Conservation (phyloP, 2,113 vertebrate genomes). For the Hippocampus mohnikei region DNA sequence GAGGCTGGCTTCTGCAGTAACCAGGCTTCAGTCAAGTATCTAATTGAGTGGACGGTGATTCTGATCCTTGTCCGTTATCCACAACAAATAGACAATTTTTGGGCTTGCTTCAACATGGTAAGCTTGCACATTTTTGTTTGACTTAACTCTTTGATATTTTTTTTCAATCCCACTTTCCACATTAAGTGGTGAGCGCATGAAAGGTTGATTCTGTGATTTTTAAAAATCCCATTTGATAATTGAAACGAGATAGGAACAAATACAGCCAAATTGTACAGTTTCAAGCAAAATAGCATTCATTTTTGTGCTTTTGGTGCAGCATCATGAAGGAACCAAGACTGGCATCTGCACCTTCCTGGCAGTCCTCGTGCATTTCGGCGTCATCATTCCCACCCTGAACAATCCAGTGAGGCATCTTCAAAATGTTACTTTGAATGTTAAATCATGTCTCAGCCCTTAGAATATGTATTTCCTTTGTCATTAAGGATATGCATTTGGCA, state of each 20-base stretch:
- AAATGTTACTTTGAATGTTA: background rate
- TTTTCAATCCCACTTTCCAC: background rate
- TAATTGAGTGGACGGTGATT: conserved; percentile 89
- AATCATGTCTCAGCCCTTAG: background rate
- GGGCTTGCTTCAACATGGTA: conserved; percentile 84
- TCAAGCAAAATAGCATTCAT: background rate
- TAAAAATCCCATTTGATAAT: background rate
- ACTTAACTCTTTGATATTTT: background rate
- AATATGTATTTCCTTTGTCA: background rate
- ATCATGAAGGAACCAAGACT: conserved; percentile 86
- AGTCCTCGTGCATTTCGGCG: conserved; percentile 82
- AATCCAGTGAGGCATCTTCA: conserved; percentile 70
- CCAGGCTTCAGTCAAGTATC: conserved; percentile 94
- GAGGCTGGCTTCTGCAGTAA: conserved; percentile 85
- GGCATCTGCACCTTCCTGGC: conserved; percentile 90
- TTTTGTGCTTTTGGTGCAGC: conserved; percentile 65
- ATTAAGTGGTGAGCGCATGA: background rate
- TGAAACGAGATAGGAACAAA: background rate
- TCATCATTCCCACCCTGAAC: conserved; percentile 75
- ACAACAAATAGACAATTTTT: conserved; percentile 79
- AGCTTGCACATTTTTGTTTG: conserved; percentile 43
- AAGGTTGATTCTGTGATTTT: background rate
- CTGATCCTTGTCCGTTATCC: conserved; percentile 81
- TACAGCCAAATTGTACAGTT: background rate
- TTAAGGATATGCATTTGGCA: conserved; percentile 72